phyloP scores from a whole-genome alignment of 2,888 invertebrate species.

The Ennomos fuscantarius region DNA sequence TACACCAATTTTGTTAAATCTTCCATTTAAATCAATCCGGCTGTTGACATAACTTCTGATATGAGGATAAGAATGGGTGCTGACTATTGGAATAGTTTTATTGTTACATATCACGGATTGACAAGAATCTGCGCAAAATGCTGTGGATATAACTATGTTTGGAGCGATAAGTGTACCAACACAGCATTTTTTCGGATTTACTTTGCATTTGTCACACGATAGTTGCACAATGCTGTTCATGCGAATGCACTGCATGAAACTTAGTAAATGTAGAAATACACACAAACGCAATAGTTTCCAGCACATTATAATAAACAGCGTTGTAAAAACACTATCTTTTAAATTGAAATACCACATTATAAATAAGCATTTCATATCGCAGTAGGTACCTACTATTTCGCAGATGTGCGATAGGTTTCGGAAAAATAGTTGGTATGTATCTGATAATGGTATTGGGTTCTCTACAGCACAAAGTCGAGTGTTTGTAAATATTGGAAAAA shows the following conservation, averaged over 20 bases:
- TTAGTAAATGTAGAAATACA: conserved; percentile 23
- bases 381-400: conserved; percentile 6
- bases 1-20: conserved; percentile 1
- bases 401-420: conserved; percentile 9
- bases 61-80: conserved; percentile 38
- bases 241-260: conserved; percentile 37
- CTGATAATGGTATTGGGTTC: conserved; percentile 12
- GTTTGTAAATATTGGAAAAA: conserved; percentile 19
- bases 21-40: background rate
- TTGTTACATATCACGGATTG: conserved; percentile 37
- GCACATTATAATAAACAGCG: conserved; percentile 18
- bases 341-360: conserved; percentile 9
- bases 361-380: conserved; percentile 15
- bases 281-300: conserved; percentile 16
- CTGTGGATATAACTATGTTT: conserved; percentile 56
- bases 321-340: conserved; percentile 24
- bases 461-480: conserved; percentile 14
- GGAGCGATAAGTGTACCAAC: conserved; percentile 56
- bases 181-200: conserved; percentile 48
- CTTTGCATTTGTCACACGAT: conserved; percentile 45
- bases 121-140: conserved; percentile 59
- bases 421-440: conserved; percentile 4
- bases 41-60: conserved; percentile 4
- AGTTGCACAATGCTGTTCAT: conserved; percentile 48
- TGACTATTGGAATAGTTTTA: conserved; percentile 32